Evolutionary conservation across 1,140 invertebrate genomes (phyloP).

Genomic region (Contarinia nasturtii): DNA sequence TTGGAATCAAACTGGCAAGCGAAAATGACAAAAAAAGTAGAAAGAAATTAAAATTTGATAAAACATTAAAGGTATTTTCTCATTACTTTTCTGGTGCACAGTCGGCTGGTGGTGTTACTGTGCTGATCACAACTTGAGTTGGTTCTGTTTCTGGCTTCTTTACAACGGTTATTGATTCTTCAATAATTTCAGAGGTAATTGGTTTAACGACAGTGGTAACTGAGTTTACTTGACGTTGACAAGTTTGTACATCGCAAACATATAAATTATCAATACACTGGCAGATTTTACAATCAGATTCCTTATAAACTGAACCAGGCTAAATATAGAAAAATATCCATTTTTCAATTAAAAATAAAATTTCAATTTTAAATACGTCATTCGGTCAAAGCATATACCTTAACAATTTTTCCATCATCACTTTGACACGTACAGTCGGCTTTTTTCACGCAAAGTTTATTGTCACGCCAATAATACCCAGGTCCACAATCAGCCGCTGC

Average conservation of each 20-base stretch:
- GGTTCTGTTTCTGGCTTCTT: neutral
- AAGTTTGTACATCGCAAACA: constrained; percentile 35
- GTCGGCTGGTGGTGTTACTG: constrained; percentile 27
- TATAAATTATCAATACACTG: constrained; percentile 59
- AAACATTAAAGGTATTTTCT: too few species aligned
- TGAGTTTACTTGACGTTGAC: constrained; percentile 11
- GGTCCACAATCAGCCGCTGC: constrained; percentile 9
- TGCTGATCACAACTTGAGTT: constrained; percentile 23
- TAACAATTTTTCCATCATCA: constrained; percentile 35
- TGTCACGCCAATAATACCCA: constrained; percentile 38
- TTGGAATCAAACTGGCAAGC: constrained; percentile 27
- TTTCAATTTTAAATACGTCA: neutral
- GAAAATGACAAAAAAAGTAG: too few species aligned
- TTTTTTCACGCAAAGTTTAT: constrained; percentile 41
- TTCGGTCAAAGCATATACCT: constrained; percentile 23
- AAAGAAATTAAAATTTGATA: constrained; percentile 3
- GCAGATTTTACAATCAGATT: constrained; percentile 42
- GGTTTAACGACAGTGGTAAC: neutral
- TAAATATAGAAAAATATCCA: constrained; percentile 11
- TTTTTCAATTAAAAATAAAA: constrained; percentile 2
- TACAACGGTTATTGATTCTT: neutral
- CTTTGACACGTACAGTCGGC: constrained; percentile 50
- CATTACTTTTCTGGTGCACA: constrained; percentile 27
- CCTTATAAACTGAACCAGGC: constrained; percentile 35
- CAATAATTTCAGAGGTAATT: neutral